phyloP scores from a whole-genome alignment of 2,113 vertebrate genomes.

The Thomomys bottae region DNA sequence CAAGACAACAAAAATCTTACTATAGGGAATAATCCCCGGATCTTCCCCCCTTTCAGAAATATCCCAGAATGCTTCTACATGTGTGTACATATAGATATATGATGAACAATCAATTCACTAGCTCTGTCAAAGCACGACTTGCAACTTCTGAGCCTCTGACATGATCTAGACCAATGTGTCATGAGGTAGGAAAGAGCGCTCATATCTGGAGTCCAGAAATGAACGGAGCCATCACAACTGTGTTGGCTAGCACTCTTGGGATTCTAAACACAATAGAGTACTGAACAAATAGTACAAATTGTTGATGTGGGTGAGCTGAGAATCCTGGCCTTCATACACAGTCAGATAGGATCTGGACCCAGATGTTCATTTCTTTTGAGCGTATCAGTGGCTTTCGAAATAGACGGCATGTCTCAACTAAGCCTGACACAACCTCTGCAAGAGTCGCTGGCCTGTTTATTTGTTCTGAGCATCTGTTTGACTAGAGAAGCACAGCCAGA shows the following conservation, averaged over 20 bases:
- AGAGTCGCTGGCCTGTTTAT: constrained; percentile 60
- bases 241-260: neutral
- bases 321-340: neutral
- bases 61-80: neutral
- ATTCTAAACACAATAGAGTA: neutral
- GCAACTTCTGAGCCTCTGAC: neutral
- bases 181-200: neutral
- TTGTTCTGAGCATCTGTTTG: constrained; percentile 69
- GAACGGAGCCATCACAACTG: neutral
- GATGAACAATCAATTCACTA: neutral
- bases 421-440: constrained; percentile 49
- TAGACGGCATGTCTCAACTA: constrained; percentile 53
- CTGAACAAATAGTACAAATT: neutral
- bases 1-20: neutral
- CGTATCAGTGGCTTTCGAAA: constrained; percentile 39
- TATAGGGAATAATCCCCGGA: neutral
- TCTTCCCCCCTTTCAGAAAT: neutral
- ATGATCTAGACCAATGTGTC: neutral
- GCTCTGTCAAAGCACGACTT: neutral
- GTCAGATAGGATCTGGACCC: neutral
- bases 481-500: constrained; percentile 45
- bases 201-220: neutral
- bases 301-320: neutral
- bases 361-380: neutral
- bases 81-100: too few relatives aligned